Base-by-base conservation (phyloP, 1,140 invertebrate species). In the Leptinotarsa texana region DNA sequence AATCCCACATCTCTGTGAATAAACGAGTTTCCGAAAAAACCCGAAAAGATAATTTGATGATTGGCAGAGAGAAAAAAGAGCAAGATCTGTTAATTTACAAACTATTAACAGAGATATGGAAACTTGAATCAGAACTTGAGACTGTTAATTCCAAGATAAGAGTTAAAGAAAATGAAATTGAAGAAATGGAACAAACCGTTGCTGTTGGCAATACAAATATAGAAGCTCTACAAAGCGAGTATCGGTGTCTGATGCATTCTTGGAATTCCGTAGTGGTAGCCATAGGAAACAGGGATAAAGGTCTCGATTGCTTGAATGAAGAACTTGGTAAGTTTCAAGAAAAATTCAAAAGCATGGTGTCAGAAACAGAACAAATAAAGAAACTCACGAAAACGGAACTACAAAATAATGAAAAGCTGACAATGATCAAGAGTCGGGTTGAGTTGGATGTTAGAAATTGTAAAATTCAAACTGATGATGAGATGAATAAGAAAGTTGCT, bases 261-360 rank as follows among this genome's bases (percentile, higher is more conserved):
- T 94, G 93, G 92, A 91, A 92, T 81, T 89, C 90, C 11, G 90
- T 93, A 21, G 87, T 94, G 22, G 85, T 89, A 5, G 90, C 90
- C 72, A 93, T 94, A 75, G 87, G 88, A 49, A 88, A 91, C 62
- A 84, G 92, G 57, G 92, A 94, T 82, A 89, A 89, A 81, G 88
- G 91, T 5, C 87, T 89, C 67, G 87, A 89, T 75, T 89, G 90
- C 77, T 86, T 92, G 87, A 73, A 89, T 27, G 80, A 87, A 71
- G 89, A 91, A 77, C 87, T 90, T 78, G 65, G 15, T 6, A 78
- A 78, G 49, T 57, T 73, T 4, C 63, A 75, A 6, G 79, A 82
- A 57, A 74, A 77, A 48, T 74, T 79, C 42, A 80, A 82, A 74
- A 78, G 69, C 62, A 76, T 78, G 2, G 13, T 75, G 13, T 69